These are phyloP conservation scores for Pollenia angustigena DNA, from an alignment of 2,888 invertebrate species.

Conservation along the genomic window DNA sequence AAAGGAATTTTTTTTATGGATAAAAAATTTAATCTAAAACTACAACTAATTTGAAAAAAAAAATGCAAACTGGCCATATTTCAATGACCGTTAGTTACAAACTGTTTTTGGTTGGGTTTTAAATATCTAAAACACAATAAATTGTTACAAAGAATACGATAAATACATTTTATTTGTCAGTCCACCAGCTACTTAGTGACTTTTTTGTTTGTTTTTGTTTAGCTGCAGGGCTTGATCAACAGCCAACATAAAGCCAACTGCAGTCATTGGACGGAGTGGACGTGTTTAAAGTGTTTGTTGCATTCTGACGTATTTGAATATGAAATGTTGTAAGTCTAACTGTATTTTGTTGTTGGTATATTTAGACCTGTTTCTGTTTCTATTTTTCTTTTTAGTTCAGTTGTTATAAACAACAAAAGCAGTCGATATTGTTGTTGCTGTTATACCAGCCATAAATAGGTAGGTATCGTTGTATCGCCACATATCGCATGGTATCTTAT, in stretches of 20 bases:
- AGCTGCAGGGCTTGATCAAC: conserved; percentile 21
- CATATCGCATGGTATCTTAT: conserved; percentile 20
- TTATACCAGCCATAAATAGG: conserved; percentile 30
- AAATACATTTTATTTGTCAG: conserved; percentile 6
- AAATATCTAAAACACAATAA: conserved; percentile 26
- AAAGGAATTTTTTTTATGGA: conserved; percentile 21
- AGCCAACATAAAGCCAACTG: background rate
- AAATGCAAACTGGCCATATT: conserved; percentile 26
- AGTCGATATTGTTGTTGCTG: background rate
- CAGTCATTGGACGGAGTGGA: conserved; percentile 26
- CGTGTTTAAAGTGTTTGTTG: background rate
- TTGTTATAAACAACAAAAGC: background rate
- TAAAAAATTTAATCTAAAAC: conserved; percentile 15
- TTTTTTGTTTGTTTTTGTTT: conserved; percentile 1
- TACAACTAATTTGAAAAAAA: conserved; percentile 11
- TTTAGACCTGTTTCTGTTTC: conserved; percentile 8
- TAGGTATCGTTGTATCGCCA: conserved; percentile 36
- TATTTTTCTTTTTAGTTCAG: background rate
- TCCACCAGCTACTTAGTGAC: conserved; percentile 24
- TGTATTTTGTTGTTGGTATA: conserved; percentile 28
- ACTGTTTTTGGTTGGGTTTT: conserved; percentile 35
- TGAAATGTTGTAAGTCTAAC: conserved; percentile 44
- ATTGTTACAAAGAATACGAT: conserved; percentile 1
- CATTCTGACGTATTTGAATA: conserved; percentile 41
- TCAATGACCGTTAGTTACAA: conserved; percentile 59